Conservation (phyloP, 2,888 invertebrate species). For the Polyploca ridens region DNA sequence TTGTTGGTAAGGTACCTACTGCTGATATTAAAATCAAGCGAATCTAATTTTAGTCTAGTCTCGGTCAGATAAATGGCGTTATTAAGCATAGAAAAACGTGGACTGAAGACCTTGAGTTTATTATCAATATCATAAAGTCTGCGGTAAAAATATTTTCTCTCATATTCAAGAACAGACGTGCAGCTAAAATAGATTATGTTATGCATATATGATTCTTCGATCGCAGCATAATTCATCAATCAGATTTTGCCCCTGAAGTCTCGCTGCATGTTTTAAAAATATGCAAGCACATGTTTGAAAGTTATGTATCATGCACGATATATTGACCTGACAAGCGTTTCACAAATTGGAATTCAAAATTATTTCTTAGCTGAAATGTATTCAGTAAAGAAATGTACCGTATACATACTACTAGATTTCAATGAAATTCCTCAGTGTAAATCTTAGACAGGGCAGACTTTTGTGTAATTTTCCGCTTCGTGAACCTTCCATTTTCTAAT, state of each 20-base stretch:
- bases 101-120: not conserved
- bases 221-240: not conserved
- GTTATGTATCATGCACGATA: not conserved
- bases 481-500: conserved; percentile 11
- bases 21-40: not conserved
- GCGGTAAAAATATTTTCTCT: not conserved
- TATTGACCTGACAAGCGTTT: not conserved
- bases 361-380: not conserved
- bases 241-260: not conserved
- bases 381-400: not conserved
- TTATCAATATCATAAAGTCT: not conserved
- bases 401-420: not conserved
- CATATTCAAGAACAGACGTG: conserved; percentile 4
- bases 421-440: conserved; percentile 8
- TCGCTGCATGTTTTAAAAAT: not conserved
- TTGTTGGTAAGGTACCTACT: not conserved
- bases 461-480: conserved; percentile 10
- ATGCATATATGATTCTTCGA: not conserved
- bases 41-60: not conserved
- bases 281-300: too few relatives aligned
- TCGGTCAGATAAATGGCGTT: not conserved
- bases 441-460: not conserved
- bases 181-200: not conserved
- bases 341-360: not conserved
- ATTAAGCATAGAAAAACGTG: not conserved